Percentiles rank a stretch among this genome's conserved stretches.
Evolutionary conservation across 2,113 vertebrate genomes (phyloP).

Genomic region (Atrichornis clamosus): DNA sequence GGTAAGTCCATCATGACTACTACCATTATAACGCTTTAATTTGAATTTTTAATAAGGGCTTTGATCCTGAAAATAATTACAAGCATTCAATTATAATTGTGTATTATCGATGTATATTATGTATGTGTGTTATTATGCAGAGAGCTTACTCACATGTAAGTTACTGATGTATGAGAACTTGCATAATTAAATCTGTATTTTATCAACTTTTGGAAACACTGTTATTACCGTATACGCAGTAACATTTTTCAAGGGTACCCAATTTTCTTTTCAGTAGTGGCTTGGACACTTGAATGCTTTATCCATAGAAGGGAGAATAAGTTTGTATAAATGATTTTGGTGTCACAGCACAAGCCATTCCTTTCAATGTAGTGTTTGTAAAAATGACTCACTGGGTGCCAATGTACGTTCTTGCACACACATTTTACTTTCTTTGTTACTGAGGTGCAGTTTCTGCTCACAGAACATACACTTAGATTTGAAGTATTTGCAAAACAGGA

Average conservation of each 20-base stretch:
- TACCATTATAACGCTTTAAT: conserved; percentile 4
- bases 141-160: neutral
- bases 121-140: neutral
- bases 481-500: neutral
- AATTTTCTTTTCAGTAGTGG: neutral
- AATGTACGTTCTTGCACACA: neutral
- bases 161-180: neutral
- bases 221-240: neutral
- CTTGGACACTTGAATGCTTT: neutral
- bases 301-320: neutral
- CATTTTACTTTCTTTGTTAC: neutral
- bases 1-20: conserved; percentile 37
- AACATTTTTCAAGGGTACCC: neutral
- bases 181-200: neutral
- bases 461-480: neutral
- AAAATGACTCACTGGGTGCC: neutral
- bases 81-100: conserved; percentile 19
- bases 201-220: neutral
- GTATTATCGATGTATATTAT: neutral
- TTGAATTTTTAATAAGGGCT: conserved; percentile 37
- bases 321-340: neutral
- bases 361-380: neutral
- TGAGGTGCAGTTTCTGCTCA: neutral
- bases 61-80: conserved; percentile 57
- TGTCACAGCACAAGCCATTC: neutral